These are phyloP conservation scores for Sturmia bella DNA, from an alignment of 2,888 invertebrate genomes.

Conservation along the genomic window DNA sequence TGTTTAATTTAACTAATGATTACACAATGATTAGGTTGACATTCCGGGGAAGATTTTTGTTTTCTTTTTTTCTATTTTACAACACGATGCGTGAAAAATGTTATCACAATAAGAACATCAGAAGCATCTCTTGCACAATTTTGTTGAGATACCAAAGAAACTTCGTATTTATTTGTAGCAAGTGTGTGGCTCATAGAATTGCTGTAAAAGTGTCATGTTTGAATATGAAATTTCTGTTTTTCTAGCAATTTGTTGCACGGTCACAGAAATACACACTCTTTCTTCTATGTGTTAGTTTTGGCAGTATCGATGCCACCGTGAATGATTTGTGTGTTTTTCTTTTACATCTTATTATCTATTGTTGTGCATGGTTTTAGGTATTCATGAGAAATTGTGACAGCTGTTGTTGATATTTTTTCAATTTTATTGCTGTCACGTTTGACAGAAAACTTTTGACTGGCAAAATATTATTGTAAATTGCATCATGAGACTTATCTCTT, in stretches of 20 bases:
- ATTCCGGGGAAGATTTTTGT: conserved; percentile 62
- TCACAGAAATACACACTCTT: background rate
- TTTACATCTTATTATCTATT: conserved; percentile 7
- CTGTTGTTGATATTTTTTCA: conserved; percentile 77
- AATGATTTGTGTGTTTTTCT: conserved; percentile 74
- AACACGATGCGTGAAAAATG: conserved; percentile 67
- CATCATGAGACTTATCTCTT: conserved; percentile 4
- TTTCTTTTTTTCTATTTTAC: background rate
- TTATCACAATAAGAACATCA: conserved; percentile 60
- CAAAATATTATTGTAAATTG: conserved; percentile 25
- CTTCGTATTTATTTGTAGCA: conserved; percentile 63
- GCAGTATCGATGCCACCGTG: conserved; percentile 73
- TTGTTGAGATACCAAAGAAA: conserved; percentile 19
- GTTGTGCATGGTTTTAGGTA: conserved; percentile 67
- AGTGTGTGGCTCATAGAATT: conserved; percentile 68
- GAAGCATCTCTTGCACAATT: conserved; percentile 18
- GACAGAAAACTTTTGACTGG: conserved; percentile 36
- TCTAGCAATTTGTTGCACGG: background rate
- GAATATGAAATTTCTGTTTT: conserved; percentile 53
- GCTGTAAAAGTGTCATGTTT: conserved; percentile 58
- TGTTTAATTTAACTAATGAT: conserved; percentile 78
- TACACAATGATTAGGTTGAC: conserved; percentile 79
- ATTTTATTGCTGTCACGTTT: conserved; percentile 65
- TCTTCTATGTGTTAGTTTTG: conserved; percentile 63
- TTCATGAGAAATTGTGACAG: conserved; percentile 78